These are phyloP conservation scores for Sinosuthora webbiana DNA, from an alignment of 2,113 vertebrate species.

Conservation along the genomic window DNA sequence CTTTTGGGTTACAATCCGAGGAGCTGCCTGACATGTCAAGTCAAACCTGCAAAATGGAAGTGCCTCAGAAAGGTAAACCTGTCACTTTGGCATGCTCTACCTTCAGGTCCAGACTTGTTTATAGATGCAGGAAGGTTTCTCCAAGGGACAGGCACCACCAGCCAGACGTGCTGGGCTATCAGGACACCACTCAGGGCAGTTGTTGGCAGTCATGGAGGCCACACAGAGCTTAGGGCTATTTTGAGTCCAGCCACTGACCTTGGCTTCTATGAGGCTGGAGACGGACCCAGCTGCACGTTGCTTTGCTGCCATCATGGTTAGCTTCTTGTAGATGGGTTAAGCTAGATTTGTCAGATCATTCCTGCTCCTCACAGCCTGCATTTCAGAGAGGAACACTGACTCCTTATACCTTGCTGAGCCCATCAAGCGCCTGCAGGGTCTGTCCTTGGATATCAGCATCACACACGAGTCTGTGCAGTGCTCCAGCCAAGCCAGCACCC, in stretches of 20 bases:
- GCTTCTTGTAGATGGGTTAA: background rate
- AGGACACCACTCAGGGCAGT: background rate
- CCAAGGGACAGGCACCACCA: background rate
- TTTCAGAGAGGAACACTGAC: background rate
- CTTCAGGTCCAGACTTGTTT: background rate
- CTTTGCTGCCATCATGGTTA: background rate
- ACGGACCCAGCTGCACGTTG: background rate
- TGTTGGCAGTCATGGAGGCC: background rate
- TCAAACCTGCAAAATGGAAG: slow-evolving; percentile 19
- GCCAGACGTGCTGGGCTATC: background rate
- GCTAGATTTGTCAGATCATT: background rate
- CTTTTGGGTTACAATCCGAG: background rate
- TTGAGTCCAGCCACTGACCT: background rate
- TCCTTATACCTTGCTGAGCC: background rate
- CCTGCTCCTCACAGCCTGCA: background rate
- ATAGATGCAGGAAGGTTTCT: background rate
- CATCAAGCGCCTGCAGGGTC: background rate
- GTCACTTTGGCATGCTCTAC: background rate
- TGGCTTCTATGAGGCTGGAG: background rate
- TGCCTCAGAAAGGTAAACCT: slow-evolving; percentile 29
- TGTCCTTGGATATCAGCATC: background rate
- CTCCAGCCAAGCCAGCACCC: background rate
- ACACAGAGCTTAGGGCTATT: background rate
- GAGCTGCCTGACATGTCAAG: background rate
- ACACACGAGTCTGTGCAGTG: background rate